Percentiles rank a stretch among this genome's conserved stretches.
Conservation (phyloP, 2,888 invertebrate species). For the Schizaphis graminum region DNA sequence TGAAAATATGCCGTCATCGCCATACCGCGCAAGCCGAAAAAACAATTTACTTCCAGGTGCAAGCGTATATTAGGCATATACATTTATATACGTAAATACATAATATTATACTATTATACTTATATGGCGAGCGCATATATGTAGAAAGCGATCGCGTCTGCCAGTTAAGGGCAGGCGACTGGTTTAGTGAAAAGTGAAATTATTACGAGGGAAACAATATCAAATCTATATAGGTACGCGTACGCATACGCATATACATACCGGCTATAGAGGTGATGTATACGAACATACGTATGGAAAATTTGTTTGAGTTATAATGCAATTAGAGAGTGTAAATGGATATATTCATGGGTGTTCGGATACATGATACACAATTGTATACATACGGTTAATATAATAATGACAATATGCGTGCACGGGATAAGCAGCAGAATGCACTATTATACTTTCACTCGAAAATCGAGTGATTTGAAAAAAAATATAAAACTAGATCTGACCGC, state of each 20-base stretch:
- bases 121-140: background rate
- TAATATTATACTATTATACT: background rate
- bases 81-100: background rate
- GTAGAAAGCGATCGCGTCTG: slow-evolving; percentile 39
- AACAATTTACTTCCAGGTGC: background rate
- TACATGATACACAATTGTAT: slow-evolving; percentile 41
- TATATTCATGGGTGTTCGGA: slow-evolving; percentile 59
- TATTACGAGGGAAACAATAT: slow-evolving; percentile 46
- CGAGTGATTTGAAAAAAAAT: slow-evolving; percentile 41
- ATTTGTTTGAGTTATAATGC: slow-evolving; percentile 62
- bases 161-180: slow-evolving; percentile 54
- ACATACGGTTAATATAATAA: slow-evolving; percentile 49
- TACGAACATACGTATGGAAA: slow-evolving; percentile 39
- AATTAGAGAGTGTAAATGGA: slow-evolving; percentile 65
- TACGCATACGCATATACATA: background rate
- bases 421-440: slow-evolving; percentile 45
- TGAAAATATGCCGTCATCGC: background rate
- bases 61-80: background rate
- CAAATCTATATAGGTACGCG: background rate
- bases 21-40: background rate
- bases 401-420: slow-evolving; percentile 47
- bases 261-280: too few relatives aligned
- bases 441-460: slow-evolving; percentile 61
- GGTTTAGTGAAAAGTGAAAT: slow-evolving; percentile 58
- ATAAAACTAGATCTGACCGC: background rate